Base-by-base conservation (phyloP, 2,888 invertebrate species). In the Adelognathus sp. region DNA sequence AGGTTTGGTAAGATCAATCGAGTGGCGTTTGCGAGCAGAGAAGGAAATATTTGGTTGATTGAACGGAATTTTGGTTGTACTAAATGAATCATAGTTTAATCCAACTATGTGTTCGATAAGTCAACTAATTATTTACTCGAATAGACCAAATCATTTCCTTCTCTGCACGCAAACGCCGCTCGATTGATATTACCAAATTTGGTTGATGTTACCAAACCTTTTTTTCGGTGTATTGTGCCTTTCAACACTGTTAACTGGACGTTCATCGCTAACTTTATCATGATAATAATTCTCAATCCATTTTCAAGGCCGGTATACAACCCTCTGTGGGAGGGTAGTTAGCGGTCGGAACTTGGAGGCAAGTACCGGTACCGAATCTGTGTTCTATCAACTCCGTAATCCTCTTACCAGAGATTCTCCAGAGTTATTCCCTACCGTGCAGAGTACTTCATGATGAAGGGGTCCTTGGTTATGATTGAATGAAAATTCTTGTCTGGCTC, bases 401-500 rank as follows among this genome's bases (percentile, higher is more conserved):
- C 73, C 39, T 27, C 29, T 21, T 14, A 7, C 61, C n/a, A n/a
- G n/a, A 24, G 16, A 61, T 31, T n/a, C n/a, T n/a, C n/a, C n/a
- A n/a, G n/a, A 52, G 58, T 16, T 50, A 21, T 46, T 27, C 27
- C 11, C 14, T 7, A 14, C 24, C 7, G 5, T 21, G 9, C 9
- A 21, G 61, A 61, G 54, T 61, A 56, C 41, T 39, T n/a, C 60
- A 61, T 24, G 41, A n/a, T 33, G 52, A 61, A n/a, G n/a, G n/a
- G n/a, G n/a, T n/a, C 31, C 61, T 56, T 44, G 14, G 76, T 63
- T 63, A 63, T 63, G 70, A 76, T 76, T 61, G 54, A 70, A 61
- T 56, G 63, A 60, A 60, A 60, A 66, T 36, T 66, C 58, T 52
- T 46, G 11, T 18, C 39, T n/a, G 46, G 14, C 9, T 29, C 27